Conservation (phyloP, 1,140 invertebrate species). For the Glossosoma conforme region DNA sequence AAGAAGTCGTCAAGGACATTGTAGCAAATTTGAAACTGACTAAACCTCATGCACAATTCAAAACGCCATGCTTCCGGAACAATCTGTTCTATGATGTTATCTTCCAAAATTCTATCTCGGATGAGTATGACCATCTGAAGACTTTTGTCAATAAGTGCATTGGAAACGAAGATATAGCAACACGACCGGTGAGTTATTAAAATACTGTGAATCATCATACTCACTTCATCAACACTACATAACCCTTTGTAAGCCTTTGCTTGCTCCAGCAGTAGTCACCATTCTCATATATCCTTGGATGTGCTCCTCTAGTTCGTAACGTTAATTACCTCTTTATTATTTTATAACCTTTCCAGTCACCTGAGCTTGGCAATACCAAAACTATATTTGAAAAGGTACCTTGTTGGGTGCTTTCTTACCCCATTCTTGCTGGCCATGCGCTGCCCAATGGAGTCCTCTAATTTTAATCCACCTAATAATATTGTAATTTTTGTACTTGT, state of each 20-base stretch:
- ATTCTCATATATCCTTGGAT: no score
- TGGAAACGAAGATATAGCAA: constrained; percentile 48
- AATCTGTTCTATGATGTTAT: constrained; percentile 82
- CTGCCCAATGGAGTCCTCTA: no score
- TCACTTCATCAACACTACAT: constrained; percentile 4
- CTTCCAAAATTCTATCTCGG: constrained; percentile 75
- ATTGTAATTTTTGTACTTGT: no score
- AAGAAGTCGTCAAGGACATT: constrained; percentile 67
- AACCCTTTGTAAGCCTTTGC: constrained; percentile 1
- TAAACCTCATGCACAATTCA: constrained; percentile 55
- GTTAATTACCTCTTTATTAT: no score
- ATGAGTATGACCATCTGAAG: constrained; percentile 72
- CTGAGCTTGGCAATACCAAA: no score
- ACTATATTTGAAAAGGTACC: no score
- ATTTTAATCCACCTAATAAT: no score
- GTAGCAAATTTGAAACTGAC: constrained; percentile 58
- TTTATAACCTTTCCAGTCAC: no score
- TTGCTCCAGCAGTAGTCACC: background rate
- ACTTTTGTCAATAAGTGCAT: constrained; percentile 61
- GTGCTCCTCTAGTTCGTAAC: no score
- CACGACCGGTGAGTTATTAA: constrained; percentile 48
- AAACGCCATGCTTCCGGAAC: constrained; percentile 72
- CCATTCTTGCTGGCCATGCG: no score
- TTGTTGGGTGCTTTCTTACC: no score
- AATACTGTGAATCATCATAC: no score